Conservation (phyloP, 2,888 invertebrate species). For the Tricholauxania praeusta region DNA sequence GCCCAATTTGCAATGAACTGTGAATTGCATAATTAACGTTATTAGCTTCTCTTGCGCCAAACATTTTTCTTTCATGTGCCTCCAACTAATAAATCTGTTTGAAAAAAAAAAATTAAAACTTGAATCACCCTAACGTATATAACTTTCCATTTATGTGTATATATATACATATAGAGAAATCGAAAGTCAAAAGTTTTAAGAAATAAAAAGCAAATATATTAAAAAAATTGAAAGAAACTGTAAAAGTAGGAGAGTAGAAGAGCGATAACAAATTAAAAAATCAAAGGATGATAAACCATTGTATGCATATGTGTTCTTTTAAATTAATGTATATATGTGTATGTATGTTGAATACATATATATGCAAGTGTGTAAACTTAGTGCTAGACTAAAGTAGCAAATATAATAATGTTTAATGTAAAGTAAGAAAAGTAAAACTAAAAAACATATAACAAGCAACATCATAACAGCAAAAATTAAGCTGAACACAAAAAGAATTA, state of each 20-base stretch:
- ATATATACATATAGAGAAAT: background rate
- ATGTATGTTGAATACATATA: no score
- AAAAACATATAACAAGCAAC: background rate
- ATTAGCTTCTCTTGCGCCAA: no score
- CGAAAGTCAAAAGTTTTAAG: background rate
- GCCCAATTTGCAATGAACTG: no score
- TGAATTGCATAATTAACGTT: no score
- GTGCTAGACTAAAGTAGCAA: no score
- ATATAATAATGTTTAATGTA: slow-evolving; percentile 19
- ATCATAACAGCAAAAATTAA: background rate
- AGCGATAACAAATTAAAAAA: slow-evolving; percentile 1
- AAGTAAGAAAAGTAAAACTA: slow-evolving; percentile 14
- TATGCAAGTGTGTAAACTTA: no score
- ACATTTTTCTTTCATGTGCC: no score
- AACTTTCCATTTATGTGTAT: background rate
- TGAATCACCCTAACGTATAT: no score
- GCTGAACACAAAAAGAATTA: background rate
- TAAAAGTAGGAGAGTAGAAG: background rate
- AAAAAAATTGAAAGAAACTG: background rate
- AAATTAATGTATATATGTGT: no score
- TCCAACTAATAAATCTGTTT: no score
- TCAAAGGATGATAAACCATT: slow-evolving; percentile 18
- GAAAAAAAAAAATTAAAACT: no score
- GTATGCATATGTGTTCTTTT: slow-evolving; percentile 10
- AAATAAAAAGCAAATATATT: background rate